These are phyloP conservation scores for Umimayanthus kanabou DNA, from an alignment of 92 coral and sea anemone species.

Conservation along the genomic window DNA sequence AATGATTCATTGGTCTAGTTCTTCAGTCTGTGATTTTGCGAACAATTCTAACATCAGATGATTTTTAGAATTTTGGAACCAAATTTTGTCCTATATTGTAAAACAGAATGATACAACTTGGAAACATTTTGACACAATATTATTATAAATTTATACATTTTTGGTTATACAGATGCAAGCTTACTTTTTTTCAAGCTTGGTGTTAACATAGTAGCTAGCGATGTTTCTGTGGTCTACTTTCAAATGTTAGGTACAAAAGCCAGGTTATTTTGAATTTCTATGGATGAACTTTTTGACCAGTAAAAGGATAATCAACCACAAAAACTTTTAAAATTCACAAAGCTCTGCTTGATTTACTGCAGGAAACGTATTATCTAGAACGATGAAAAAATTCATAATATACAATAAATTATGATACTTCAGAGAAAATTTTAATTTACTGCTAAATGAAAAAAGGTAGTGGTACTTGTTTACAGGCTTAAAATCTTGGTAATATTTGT, in stretches of 20 bases:
- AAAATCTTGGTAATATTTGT: not conserved
- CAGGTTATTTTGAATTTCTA: not conserved
- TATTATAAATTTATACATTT: not conserved
- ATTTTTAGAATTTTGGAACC: too few species aligned
- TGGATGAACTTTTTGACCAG: not conserved
- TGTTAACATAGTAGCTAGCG: not conserved
- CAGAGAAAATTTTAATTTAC: not conserved
- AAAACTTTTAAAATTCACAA: not conserved
- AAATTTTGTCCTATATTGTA: too few species aligned
- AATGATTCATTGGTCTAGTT: too few species aligned
- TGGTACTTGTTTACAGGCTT: not conserved
- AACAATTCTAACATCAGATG: too few species aligned
- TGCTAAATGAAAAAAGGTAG: not conserved
- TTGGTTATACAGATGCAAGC: not conserved
- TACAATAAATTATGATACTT: not conserved
- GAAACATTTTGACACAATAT: not conserved
- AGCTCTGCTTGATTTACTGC: not conserved
- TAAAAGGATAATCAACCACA: slow-evolving; percentile 1
- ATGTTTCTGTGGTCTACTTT: not conserved
- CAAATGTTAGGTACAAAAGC: not conserved
- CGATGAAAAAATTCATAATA: not conserved
- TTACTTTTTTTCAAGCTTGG: not conserved
- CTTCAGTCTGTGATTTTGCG: too few species aligned
- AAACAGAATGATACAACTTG: not conserved
- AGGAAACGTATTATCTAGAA: not conserved